Evolutionary conservation across 2,888 invertebrate genomes (phyloP).

Genomic region (Calephelis perditalis): DNA sequence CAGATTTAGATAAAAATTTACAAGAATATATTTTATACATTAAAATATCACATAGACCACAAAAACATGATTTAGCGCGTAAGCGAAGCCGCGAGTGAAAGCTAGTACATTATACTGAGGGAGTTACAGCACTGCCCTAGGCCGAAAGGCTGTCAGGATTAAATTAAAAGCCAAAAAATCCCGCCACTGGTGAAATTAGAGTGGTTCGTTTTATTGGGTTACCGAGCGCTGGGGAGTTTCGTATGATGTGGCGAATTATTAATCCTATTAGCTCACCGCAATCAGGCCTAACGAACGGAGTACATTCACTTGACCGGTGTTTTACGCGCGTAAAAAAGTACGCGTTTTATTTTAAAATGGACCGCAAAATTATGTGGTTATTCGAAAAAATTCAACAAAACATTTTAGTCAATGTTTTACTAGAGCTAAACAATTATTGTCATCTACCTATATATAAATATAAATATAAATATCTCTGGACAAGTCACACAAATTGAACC

Average conservation of each 20-base stretch:
- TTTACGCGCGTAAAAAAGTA: constrained; percentile 14
- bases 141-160: neutral
- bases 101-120: no score
- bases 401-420: neutral
- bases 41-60: no score
- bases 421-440: no score
- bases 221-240: constrained; percentile 18
- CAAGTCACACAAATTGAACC: no score
- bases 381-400: neutral
- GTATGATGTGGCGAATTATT: constrained; percentile 28
- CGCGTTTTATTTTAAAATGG: constrained; percentile 23
- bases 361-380: constrained; percentile 21
- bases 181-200: neutral
- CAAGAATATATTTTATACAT: no score
- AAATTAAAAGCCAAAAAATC: neutral
- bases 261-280: constrained; percentile 29
- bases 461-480: no score
- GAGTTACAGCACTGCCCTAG: no score
- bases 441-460: no score
- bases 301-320: constrained; percentile 1
- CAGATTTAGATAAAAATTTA: no score
- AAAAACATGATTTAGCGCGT: no score
- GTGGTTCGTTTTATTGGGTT: constrained; percentile 4
- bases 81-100: no score
- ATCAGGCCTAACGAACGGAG: constrained; percentile 29